Percentiles rank a stretch among this genome's conserved stretches.
Conservation (phyloP, 2,888 invertebrate genomes). For the Heteromyza rotundicornis region DNA sequence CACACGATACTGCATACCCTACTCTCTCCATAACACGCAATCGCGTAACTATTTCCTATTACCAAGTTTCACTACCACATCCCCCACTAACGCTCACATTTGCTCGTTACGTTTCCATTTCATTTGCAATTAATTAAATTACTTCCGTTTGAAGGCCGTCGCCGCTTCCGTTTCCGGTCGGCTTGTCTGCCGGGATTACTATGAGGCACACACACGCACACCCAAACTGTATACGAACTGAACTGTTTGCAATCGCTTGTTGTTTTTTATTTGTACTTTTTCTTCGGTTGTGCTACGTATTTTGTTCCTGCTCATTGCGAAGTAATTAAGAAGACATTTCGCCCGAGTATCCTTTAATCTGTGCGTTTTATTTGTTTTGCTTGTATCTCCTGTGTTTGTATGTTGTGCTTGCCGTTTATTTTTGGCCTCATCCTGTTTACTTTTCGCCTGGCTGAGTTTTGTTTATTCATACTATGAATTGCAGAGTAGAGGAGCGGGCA, state of each 20-base stretch:
- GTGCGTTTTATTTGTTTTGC: conserved; percentile 47
- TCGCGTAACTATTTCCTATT: no score
- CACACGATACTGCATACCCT: no score
- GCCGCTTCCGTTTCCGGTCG: conserved; percentile 18
- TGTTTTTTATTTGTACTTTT: not conserved
- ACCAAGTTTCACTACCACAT: no score
- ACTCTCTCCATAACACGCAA: no score
- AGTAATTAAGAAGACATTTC: conserved; percentile 57
- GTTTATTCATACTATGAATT: conserved; percentile 27
- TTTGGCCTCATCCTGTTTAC: not conserved
- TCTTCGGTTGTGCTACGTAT: conserved; percentile 6
- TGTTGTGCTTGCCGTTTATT: conserved; percentile 15
- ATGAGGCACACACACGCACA: not conserved
- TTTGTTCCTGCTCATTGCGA: conserved; percentile 39
- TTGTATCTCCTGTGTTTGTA: conserved; percentile 10
- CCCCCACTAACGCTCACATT: no score
- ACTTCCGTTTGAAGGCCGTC: conserved; percentile 49
- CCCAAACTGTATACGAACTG: no score
- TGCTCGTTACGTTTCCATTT: conserved; percentile 35
- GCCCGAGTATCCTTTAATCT: conserved; percentile 55
- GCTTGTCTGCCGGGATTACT: conserved; percentile 15
- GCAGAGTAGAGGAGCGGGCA: not conserved
- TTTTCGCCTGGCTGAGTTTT: conserved; percentile 22
- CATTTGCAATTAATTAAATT: conserved; percentile 57
- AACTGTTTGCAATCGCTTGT: not conserved